A percentile compares a stretch with the other conserved stretches of the same genome.
These are phyloP conservation scores for Lutraria rhynchaena DNA, from an alignment of 1,140 invertebrate species.

Conservation along the genomic window DNA sequence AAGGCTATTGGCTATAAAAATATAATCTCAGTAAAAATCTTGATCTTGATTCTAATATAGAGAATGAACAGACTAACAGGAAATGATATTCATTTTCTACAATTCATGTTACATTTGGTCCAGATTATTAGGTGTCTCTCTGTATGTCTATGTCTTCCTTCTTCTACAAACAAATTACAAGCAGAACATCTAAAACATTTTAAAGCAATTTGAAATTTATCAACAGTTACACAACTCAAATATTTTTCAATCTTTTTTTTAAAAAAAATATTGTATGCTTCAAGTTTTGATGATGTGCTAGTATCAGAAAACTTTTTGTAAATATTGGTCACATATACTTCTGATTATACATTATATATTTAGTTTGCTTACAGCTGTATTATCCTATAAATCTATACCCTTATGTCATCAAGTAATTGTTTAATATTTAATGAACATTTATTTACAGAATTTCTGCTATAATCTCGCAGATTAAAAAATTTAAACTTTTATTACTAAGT, in stretches of 20 bases:
- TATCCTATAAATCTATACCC: not conserved
- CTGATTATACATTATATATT: too few relatives aligned
- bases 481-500: not conserved
- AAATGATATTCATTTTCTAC: too few relatives aligned
- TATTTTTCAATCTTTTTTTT: not conserved
- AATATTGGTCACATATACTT: not conserved
- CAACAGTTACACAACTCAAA: not conserved
- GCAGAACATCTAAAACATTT: conserved; percentile 30
- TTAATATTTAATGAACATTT: conserved; percentile 6
- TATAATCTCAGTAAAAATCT: too few relatives aligned
- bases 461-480: not conserved
- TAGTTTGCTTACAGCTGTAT: too few relatives aligned
- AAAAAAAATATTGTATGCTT: not conserved
- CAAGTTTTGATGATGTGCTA: too few relatives aligned
- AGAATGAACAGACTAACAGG: too few relatives aligned
- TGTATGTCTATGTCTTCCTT: conserved; percentile 13
- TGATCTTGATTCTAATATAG: too few relatives aligned
- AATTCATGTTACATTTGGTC: too few relatives aligned
- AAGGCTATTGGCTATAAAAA: too few relatives aligned
- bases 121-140: too few relatives aligned
- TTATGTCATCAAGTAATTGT: not conserved
- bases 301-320: not conserved
- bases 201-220: conserved; percentile 13
- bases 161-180: conserved; percentile 20
- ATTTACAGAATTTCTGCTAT: not conserved